Evolutionary conservation across 2,888 invertebrate genomes (phyloP), one percentile per base, ranked within the genome.

Genomic region (Chromoteleia sp.): DNA sequence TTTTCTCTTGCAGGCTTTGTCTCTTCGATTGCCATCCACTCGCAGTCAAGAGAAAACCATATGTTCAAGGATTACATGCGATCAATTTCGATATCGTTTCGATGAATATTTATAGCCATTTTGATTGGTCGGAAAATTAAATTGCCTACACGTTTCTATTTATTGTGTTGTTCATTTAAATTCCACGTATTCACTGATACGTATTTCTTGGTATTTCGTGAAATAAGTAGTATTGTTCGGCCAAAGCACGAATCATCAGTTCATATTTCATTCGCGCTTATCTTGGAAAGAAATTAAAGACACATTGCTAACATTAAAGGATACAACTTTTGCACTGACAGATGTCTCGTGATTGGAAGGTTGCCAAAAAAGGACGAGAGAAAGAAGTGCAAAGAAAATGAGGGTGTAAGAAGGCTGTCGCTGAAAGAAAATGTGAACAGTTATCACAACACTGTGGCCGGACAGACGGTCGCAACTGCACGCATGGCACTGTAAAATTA

Each of bases 401-500:
- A 80, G 80, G 52, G 81, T 73, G 50, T 48, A 65, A 63, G 76
- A 83, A 79, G 36, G 50, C 48, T 52, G 67, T 61, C 61, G 70
- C 36, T 67, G 54, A 50, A 67, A 83, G 87, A 85, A 88, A 88
- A 88, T 87, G 83, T 80, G 81, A 82, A 82, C 86, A 84, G 89
- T 89, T 87, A 89, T 88, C 88, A 85, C 75, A 86, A 86, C 85
- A 67, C 85, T 83, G 84, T 58, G 67, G 76, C 83, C 73, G 83
- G 82, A 85, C 84, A 84, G 86, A 88, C 87, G 86, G 84, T 86
- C 79, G 84, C 86, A 87, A 87, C 86, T 86, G 89, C 87, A 91
- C 86, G 88, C 91, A 91, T 89, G 91, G 90, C 91, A 91, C 91
- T 91, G 91, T 91, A 91, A 91, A 91, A 91, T 91, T 91, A 91